These are phyloP conservation scores for Nysson spinosus DNA, from an alignment of 2,888 invertebrate species.

Conservation along the genomic window DNA sequence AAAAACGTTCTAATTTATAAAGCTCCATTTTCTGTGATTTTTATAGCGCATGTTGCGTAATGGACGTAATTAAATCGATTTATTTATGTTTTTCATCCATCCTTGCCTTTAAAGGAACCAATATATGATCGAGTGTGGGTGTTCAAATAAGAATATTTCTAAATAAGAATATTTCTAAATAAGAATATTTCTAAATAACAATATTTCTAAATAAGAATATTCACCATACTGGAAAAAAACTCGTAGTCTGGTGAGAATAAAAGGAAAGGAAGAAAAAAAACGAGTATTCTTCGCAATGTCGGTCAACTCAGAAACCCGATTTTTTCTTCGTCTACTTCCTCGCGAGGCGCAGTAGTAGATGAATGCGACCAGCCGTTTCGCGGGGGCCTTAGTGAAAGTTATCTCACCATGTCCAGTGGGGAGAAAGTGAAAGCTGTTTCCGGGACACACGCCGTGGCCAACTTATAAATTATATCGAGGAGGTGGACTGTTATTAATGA, in stretches of 20 bases:
- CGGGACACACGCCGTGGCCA: constrained; percentile 52
- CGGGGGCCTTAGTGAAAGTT: constrained; percentile 65
- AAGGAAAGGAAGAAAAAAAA: neutral
- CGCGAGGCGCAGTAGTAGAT: constrained; percentile 27
- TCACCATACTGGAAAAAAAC: too few relatives aligned
- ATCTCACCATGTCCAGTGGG: constrained; percentile 50
- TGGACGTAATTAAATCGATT: too few relatives aligned
- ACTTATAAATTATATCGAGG: constrained; percentile 39
- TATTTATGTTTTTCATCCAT: too few relatives aligned
- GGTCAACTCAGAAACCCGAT: constrained; percentile 68
- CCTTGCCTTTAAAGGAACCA: too few relatives aligned
- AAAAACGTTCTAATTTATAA: too few relatives aligned
- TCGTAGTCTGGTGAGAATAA: neutral
- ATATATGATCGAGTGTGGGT: too few relatives aligned
- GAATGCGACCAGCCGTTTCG: constrained; percentile 29
- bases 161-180: too few relatives aligned
- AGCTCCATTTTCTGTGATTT: too few relatives aligned
- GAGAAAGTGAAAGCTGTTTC: constrained; percentile 73
- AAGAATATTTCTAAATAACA: too few relatives aligned
- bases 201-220: too few relatives aligned
- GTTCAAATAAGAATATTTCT: too few relatives aligned
- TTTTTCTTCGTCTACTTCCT: constrained; percentile 41
- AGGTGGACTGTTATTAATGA: constrained; percentile 60
- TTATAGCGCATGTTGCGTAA: too few relatives aligned
- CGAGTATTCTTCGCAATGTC: constrained; percentile 52